Percentiles rank a stretch among this genome's conserved stretches.
Evolutionary conservation across 1,140 invertebrate genomes (phyloP).

Genomic region (Diprion similis): DNA sequence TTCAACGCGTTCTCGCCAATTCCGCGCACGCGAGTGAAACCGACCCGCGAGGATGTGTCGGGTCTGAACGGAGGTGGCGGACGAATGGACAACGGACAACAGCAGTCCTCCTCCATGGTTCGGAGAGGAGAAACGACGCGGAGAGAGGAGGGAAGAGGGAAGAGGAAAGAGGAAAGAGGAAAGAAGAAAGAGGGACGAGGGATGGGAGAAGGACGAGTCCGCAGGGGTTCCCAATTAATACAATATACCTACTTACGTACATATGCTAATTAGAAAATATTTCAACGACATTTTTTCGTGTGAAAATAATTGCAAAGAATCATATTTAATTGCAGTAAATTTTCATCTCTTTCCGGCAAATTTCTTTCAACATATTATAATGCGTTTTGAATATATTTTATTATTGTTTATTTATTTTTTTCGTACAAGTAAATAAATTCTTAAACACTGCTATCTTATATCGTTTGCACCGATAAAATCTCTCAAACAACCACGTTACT

Average conservation of each 20-base stretch:
- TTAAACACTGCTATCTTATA: too few relatives aligned
- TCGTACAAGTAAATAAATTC: too few relatives aligned
- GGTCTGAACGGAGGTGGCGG: constrained; percentile 52
- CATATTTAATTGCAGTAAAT: too few relatives aligned
- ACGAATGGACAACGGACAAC: constrained; percentile 36
- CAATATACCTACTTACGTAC: not conserved
- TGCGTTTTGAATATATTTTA: too few relatives aligned
- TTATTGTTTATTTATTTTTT: too few relatives aligned
- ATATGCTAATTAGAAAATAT: too few relatives aligned
- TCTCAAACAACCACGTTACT: too few relatives aligned
- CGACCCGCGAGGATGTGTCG: constrained; percentile 48
- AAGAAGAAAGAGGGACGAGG: constrained; percentile 24
- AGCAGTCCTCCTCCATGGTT: constrained; percentile 18
- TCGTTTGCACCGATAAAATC: too few relatives aligned
- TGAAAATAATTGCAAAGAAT: not conserved
- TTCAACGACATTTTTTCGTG: too few relatives aligned
- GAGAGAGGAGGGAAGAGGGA: constrained; percentile 32
- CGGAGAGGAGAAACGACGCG: constrained; percentile 30
- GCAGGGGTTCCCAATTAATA: constrained; percentile 41
- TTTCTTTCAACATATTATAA: too few relatives aligned
- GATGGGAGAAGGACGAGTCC: constrained; percentile 32
- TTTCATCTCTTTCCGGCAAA: too few relatives aligned
- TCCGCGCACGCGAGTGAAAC: not conserved
- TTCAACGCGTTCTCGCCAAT: not conserved
- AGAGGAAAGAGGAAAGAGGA: constrained; percentile 15